Percentiles rank a stretch among this genome's conserved stretches.
phyloP scores from a whole-genome alignment of 1,140 invertebrate genomes.

The Heliconius nattereri region DNA sequence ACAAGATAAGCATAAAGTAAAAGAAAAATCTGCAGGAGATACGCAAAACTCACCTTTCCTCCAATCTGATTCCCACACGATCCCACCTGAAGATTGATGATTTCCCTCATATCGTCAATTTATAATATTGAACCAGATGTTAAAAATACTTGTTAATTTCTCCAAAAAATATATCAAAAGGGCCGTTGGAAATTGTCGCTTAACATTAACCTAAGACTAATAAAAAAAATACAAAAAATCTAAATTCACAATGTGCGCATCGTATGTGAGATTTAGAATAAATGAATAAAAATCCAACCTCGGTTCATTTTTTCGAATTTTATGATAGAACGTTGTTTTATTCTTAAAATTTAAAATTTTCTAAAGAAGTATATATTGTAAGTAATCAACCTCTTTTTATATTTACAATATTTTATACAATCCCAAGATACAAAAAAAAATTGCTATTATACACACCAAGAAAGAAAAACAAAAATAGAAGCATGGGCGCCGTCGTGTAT shows the following conservation, averaged over 20 bases:
- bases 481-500: too few relatives aligned
- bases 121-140: slow-evolving; percentile 42
- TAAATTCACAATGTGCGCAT: slow-evolving; percentile 67
- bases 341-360: slow-evolving; percentile 39
- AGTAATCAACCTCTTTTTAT: not conserved
- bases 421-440: not conserved
- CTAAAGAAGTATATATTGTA: not conserved
- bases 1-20: too few relatives aligned
- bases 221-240: slow-evolving; percentile 71
- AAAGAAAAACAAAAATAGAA: too few relatives aligned
- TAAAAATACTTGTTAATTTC: slow-evolving; percentile 69
- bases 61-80: slow-evolving; percentile 75
- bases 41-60: slow-evolving; percentile 57
- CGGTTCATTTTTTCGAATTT: not conserved
- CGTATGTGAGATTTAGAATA: slow-evolving; percentile 66
- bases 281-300: slow-evolving; percentile 48
- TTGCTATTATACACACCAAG: not conserved
- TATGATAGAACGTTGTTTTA: not conserved
- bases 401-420: not conserved
- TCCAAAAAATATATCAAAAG: slow-evolving; percentile 55
- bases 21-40: too few relatives aligned
- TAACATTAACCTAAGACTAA: slow-evolving; percentile 75
- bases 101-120: slow-evolving; percentile 78
- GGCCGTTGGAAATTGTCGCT: slow-evolving; percentile 55
- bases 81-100: slow-evolving; percentile 71